phyloP scores from a whole-genome alignment of 2,888 invertebrate genomes.

The Julus scanicus region DNA sequence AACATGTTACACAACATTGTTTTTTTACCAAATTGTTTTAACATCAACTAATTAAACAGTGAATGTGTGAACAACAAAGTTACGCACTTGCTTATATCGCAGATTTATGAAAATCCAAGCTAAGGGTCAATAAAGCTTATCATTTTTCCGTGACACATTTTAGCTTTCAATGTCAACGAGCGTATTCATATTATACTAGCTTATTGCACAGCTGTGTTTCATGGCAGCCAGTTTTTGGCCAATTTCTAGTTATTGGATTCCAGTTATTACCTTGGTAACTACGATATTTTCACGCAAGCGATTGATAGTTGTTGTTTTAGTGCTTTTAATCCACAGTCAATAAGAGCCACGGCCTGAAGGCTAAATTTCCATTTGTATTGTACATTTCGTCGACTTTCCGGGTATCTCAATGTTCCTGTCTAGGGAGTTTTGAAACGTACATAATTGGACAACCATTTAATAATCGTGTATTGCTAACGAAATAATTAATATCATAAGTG shows the following conservation, averaged over 20 bases:
- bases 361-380: not conserved
- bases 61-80: too few species aligned
- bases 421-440: not conserved
- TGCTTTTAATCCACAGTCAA: not conserved
- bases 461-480: not conserved
- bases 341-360: not conserved
- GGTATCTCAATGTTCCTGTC: too few species aligned
- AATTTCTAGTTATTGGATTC: not conserved
- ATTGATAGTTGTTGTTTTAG: not conserved
- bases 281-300: constrained; percentile 3
- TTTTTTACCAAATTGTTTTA: too few species aligned
- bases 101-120: not conserved
- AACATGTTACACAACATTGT: not conserved
- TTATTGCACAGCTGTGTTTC: not conserved
- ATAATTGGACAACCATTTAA: not conserved
- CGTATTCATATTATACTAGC: too few species aligned
- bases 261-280: not conserved
- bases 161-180: not conserved
- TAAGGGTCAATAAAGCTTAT: not conserved
- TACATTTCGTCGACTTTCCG: not conserved
- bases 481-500: not conserved
- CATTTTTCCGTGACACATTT: not conserved
- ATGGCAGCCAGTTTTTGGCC: constrained; percentile 24
- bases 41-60: too few species aligned
- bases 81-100: not conserved